Percentiles rank a stretch among this genome's conserved stretches.
Evolutionary conservation across 2,888 invertebrate species (phyloP).

Genomic region (Caenorhabditis doughertyi): DNA sequence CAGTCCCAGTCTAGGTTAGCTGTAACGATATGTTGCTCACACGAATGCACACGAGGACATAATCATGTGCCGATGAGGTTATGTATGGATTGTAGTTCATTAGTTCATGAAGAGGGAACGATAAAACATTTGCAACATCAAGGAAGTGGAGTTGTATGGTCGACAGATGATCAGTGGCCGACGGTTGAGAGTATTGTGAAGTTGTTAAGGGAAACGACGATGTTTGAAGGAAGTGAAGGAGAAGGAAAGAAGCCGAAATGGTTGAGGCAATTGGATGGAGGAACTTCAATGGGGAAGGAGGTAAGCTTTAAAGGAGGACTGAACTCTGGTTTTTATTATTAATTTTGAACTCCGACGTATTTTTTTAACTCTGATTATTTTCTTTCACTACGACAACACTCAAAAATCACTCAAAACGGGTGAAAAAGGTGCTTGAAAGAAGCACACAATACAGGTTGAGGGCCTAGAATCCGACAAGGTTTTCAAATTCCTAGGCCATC

Average conservation of each 20-base stretch:
- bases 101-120: slow-evolving; percentile 67
- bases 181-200: slow-evolving; percentile 83
- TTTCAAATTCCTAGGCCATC: too few species aligned
- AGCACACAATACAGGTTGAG: too few species aligned
- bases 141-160: slow-evolving; percentile 77
- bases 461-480: too few species aligned
- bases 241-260: slow-evolving; percentile 82
- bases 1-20: slow-evolving; percentile 93
- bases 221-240: slow-evolving; percentile 74
- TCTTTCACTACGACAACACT: too few species aligned
- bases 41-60: slow-evolving; percentile 96
- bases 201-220: slow-evolving; percentile 91
- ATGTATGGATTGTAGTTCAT: slow-evolving; percentile 82
- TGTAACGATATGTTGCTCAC: slow-evolving; percentile 95
- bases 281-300: slow-evolving; percentile 75
- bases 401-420: too few species aligned
- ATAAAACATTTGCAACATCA: slow-evolving; percentile 65
- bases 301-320: too few species aligned
- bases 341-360: too few species aligned
- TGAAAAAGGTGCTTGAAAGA: too few species aligned
- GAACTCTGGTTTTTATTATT: too few species aligned
- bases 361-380: too few species aligned
- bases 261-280: slow-evolving; percentile 82
- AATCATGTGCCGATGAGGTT: slow-evolving; percentile 94
- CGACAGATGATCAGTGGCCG: slow-evolving; percentile 72